Evolutionary conservation across 2,888 invertebrate species (phyloP), one percentile per base, ranked within the genome.

Genomic region (Tachystola acroxantha): DNA sequence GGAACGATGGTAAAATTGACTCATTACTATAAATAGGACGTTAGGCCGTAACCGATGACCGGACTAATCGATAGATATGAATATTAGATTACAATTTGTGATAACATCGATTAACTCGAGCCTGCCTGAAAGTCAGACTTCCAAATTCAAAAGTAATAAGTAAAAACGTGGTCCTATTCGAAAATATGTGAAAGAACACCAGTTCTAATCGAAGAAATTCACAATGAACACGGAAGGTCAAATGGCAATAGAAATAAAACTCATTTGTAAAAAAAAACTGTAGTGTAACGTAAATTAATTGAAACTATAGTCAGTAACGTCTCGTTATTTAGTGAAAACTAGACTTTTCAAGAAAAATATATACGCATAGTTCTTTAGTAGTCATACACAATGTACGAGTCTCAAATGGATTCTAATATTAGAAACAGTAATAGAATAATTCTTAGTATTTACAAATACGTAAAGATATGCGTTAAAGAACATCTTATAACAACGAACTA

Each of bases 161-260:
- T 12, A 11, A 28, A n/a, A 12, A 12, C 12, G n/a, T 11, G 7
- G 11, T 24, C n/a, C 28, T 11, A 28, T 28, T 28, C 11, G 7
- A 12, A 28, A 28, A 13, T 12, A 28, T 11, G 28, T 40, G 42
- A 42, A 40, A 35, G 39, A 39, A 39, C 36, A 34, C 36, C 41
- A 37, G 34, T 10, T 39, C 37, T 32, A 43, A 45, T 45, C 42
- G 38, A 41, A 39, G 37, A 38, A 43, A 43, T 10, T 32, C 33
- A 34, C 34, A 34, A 38, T 28, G 25, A 34, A 19, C 19, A 26
- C 30, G 30, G 34, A 30, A 38, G 11, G 22, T 32, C 10, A 16
- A 33, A 28, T 37, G 29, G 37, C 24, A 25, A 29, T 14, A 10
- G 30, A 22, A 38, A 29, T 24, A 13, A 16, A 33, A 37, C 22